These are phyloP conservation scores for Tetraodon nigroviridis DNA, from an alignment of 2,113 vertebrate species.

Conservation along the genomic window DNA sequence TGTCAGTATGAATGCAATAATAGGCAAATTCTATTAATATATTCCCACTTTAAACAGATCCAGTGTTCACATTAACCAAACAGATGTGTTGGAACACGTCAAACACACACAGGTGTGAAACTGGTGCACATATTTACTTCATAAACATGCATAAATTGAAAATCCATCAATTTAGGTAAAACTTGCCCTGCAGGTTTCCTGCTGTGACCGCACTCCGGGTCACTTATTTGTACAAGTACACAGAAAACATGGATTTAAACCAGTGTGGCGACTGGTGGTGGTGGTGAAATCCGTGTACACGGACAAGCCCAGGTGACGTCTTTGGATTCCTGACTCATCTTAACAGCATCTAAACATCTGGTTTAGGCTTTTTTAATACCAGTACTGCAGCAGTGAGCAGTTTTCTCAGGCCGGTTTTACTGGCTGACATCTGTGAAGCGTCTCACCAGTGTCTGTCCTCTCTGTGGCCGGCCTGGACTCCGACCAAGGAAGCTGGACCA, in stretches of 20 bases:
- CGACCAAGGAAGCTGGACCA: slow-evolving; percentile 32
- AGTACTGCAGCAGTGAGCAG: neutral
- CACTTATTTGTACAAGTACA: neutral
- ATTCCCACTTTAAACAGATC: no score
- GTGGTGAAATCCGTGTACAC: neutral
- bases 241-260: neutral
- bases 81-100: no score
- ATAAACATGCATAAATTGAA: no score
- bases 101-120: no score
- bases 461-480: slow-evolving; percentile 47
- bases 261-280: neutral
- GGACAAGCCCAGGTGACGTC: neutral
- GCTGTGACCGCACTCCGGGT: neutral
- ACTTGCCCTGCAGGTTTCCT: neutral
- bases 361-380: no score
- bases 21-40: no score
- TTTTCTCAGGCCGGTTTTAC: neutral
- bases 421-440: neutral
- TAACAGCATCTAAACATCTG: neutral
- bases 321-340: neutral
- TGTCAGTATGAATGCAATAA: no score
- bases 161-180: no score
- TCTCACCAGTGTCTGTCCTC: slow-evolving; percentile 48
- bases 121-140: no score
- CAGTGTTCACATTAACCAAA: no score